These are phyloP conservation scores for Cabera pusaria DNA, from an alignment of 2,888 invertebrate genomes.

Conservation along the genomic window DNA sequence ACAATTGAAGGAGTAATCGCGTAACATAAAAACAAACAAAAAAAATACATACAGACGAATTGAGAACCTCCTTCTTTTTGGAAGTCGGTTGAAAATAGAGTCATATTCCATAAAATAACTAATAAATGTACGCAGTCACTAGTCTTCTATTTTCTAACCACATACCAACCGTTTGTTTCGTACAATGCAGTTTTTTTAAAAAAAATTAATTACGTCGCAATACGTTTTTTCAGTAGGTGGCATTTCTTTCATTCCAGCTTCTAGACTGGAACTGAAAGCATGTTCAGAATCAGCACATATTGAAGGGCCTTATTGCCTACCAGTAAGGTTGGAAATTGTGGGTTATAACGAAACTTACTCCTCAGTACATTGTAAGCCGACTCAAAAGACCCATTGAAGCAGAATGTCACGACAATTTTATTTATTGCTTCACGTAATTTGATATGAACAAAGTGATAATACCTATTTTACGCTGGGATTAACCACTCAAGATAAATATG, in stretches of 20 bases:
- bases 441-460: slow-evolving; percentile 7
- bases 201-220: slow-evolving; percentile 19
- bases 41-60: no score
- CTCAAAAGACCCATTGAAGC: slow-evolving; percentile 50
- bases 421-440: slow-evolving; percentile 29
- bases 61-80: no score
- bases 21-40: no score
- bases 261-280: slow-evolving; percentile 37
- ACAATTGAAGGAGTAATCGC: no score
- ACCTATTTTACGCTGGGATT: slow-evolving; percentile 4
- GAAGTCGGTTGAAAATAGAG: no score
- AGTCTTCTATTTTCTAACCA: no score
- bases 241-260: slow-evolving; percentile 48
- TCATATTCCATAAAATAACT: no score
- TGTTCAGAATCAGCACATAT: slow-evolving; percentile 1
- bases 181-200: no score
- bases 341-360: slow-evolving; percentile 1
- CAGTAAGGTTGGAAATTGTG: slow-evolving; percentile 5
- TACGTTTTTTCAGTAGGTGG: slow-evolving; percentile 23
- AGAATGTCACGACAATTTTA: slow-evolving; percentile 43
- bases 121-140: no score
- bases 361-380: slow-evolving; percentile 15
- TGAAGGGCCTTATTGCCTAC: slow-evolving; percentile 1
- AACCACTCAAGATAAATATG: no score
- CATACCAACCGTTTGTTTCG: no score